A percentile compares a stretch with the other conserved stretches of the same genome.
Evolutionary conservation across 2,113 vertebrate species (phyloP).

Genomic region (Spheniscus mendiculus): DNA sequence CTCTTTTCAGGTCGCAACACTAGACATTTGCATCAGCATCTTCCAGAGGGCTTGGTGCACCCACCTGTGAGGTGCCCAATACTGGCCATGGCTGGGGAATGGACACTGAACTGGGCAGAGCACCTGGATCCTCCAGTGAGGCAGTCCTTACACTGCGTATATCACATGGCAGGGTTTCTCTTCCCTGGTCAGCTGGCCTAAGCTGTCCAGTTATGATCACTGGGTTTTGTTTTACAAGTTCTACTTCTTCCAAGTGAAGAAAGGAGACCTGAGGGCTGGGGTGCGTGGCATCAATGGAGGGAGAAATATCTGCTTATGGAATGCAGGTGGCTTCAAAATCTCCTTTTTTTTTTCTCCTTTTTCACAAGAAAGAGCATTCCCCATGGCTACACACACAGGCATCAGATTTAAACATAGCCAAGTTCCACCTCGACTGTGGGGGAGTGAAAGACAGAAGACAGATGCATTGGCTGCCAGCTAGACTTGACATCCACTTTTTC

Average conservation of each 20-base stretch:
- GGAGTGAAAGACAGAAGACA: slow-evolving; percentile 68
- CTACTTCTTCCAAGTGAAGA: not conserved
- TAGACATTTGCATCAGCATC: not conserved
- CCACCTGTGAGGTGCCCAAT: not conserved
- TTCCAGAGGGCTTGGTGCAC: not conserved
- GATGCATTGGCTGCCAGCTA: slow-evolving; percentile 60
- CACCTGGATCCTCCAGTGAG: not conserved
- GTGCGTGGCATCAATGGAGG: not conserved
- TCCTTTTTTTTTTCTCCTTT: not conserved
- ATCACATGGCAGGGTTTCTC: not conserved
- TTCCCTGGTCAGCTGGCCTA: not conserved
- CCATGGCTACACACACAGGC: slow-evolving; percentile 41
- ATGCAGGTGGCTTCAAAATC: not conserved
- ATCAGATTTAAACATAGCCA: slow-evolving; percentile 57
- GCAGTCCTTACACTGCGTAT: not conserved
- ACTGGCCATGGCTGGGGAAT: not conserved
- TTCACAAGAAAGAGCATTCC: slow-evolving; percentile 25
- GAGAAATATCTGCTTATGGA: not conserved
- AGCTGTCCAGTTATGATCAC: not conserved
- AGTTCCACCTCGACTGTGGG: slow-evolving; percentile 39
- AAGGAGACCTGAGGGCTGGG: not conserved
- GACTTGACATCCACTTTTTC: slow-evolving; percentile 53
- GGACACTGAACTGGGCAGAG: not conserved
- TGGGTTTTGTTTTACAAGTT: not conserved
- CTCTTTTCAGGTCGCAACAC: not conserved